These are phyloP conservation scores for Oenanthe melanoleuca DNA, from an alignment of 2,113 vertebrate genomes.

Conservation along the genomic window DNA sequence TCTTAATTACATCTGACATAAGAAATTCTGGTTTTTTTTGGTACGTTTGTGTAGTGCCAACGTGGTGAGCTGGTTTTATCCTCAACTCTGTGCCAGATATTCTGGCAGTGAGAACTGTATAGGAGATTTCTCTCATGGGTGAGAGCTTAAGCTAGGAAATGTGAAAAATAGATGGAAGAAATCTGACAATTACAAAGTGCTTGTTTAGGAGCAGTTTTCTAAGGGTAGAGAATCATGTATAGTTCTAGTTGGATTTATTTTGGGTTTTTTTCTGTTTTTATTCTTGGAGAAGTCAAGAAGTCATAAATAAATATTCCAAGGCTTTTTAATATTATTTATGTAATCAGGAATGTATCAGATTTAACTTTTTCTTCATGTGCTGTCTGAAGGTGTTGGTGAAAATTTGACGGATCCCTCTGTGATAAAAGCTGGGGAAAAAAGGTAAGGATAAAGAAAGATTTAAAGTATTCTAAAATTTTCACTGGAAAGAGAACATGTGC, in stretches of 20 bases:
- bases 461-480: background rate
- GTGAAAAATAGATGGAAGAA: background rate
- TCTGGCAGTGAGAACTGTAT: background rate
- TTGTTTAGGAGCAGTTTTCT: background rate
- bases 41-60: background rate
- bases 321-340: background rate
- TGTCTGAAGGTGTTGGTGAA: constrained; percentile 90
- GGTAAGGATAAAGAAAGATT: constrained; percentile 74
- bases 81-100: background rate
- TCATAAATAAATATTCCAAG: background rate
- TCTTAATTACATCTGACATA: background rate
- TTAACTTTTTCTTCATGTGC: constrained; percentile 41
- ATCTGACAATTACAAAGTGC: background rate
- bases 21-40: background rate
- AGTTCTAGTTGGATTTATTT: background rate
- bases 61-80: background rate
- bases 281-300: background rate
- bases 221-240: background rate
- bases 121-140: background rate
- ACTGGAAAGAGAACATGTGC: background rate
- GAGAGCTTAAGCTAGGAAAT: background rate
- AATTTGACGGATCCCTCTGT: constrained; percentile 98
- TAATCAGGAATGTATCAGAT: background rate
- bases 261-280: background rate
- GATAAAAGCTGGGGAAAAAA: constrained; percentile 97